Percentiles rank a stretch among this genome's conserved stretches.
These are phyloP conservation scores for Scelioninae gen. 2 DNA, from an alignment of 2,888 invertebrate species.

Conservation along the genomic window DNA sequence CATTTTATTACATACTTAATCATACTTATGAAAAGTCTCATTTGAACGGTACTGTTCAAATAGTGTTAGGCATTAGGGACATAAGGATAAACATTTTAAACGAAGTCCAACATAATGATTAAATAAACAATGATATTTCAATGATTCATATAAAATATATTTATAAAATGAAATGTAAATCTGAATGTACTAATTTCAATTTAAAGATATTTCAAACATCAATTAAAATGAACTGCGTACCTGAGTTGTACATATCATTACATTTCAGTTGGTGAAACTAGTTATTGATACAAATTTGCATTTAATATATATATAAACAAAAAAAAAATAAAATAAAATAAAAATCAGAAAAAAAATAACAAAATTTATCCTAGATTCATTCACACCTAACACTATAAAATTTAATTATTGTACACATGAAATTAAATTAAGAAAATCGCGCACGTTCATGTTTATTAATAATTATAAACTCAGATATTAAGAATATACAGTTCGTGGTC, in stretches of 20 bases:
- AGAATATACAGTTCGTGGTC: slow-evolving; percentile 55
- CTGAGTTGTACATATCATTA: no score
- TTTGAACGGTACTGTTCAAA: background rate
- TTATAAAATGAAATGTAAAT: no score
- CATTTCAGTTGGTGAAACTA: no score
- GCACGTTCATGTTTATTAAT: slow-evolving; percentile 12
- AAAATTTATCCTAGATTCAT: background rate
- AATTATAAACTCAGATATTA: slow-evolving; percentile 18
- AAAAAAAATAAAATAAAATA: no score
- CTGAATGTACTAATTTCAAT: no score
- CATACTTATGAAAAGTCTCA: background rate
- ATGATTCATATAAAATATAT: no score
- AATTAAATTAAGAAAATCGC: slow-evolving; percentile 15
- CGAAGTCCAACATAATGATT: background rate
- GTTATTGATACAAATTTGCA: no score
- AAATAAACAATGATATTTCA: no score
- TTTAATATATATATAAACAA: no score
- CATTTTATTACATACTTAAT: background rate
- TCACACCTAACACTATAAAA: no score
- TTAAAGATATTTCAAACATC: no score
- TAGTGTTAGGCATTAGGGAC: background rate
- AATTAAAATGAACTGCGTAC: no score
- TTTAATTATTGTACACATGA: background rate
- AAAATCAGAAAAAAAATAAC: background rate
- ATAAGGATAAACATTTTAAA: background rate